Conservation (phyloP, 2,797 vertebrate genomes). For the Syncerus caffer region DNA sequence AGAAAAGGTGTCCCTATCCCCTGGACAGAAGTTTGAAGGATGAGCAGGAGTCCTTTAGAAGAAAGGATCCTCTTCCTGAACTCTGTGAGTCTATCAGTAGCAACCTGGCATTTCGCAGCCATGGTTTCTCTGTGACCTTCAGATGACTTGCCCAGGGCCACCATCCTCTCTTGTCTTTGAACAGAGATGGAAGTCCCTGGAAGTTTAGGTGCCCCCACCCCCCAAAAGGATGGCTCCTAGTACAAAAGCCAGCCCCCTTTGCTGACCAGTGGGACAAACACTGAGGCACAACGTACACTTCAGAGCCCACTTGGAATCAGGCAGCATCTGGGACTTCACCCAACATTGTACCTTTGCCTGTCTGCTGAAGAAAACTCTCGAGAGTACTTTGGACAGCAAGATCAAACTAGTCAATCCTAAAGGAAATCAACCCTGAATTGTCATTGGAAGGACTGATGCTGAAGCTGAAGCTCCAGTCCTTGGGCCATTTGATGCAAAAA, state of each 20-base stretch:
- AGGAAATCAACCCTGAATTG: background rate
- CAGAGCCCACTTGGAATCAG: no score
- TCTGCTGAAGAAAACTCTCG: background rate
- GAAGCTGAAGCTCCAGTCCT: background rate
- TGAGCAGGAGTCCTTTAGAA: background rate
- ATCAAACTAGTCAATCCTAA: background rate
- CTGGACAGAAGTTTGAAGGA: background rate
- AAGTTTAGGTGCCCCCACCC: background rate
- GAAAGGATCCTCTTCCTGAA: background rate
- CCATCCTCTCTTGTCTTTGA: background rate
- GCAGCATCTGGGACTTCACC: background rate
- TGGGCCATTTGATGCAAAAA: background rate
- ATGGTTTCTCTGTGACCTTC: background rate
- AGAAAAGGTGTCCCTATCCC: background rate
- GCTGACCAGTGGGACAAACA: background rate
- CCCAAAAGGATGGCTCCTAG: background rate
- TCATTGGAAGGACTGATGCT: background rate
- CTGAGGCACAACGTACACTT: fast-evolving
- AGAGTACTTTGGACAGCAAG: background rate
- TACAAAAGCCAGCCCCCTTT: background rate
- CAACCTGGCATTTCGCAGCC: background rate
- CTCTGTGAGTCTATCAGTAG: background rate
- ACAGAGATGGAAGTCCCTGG: background rate
- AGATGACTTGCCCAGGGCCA: background rate
- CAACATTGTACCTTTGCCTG: background rate